Conservation (phyloP, 1,140 invertebrate species). For the Apis laboriosa region DNA sequence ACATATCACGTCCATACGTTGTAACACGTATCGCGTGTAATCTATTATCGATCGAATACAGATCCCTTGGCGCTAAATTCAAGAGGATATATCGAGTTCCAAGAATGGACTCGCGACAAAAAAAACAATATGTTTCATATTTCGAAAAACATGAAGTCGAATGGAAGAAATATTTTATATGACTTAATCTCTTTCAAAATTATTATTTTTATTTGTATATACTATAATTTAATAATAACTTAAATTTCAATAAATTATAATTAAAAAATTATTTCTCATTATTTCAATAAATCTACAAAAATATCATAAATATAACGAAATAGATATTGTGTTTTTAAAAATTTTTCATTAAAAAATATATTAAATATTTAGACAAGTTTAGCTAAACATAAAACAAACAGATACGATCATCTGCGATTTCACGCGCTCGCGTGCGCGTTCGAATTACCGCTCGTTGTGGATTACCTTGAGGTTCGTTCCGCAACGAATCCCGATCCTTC, state of each 20-base stretch:
- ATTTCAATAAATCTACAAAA: too few relatives aligned
- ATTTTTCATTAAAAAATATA: background rate
- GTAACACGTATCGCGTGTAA: background rate
- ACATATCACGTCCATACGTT: background rate
- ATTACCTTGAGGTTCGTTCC: constrained; percentile 54
- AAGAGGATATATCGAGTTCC: background rate
- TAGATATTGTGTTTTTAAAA: background rate
- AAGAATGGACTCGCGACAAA: background rate
- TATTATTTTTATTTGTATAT: background rate
- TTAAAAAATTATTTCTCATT: background rate
- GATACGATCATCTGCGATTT: constrained; percentile 13
- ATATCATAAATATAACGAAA: too few relatives aligned
- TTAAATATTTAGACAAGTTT: background rate
- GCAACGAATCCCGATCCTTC: constrained; percentile 33
- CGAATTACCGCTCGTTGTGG: constrained; percentile 43
- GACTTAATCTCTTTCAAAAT: background rate
- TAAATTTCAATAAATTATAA: background rate
- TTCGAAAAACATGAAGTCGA: background rate
- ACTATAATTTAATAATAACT: background rate
- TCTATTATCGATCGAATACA: constrained; percentile 34
- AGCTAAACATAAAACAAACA: background rate
- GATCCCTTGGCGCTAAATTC: constrained; percentile 35
- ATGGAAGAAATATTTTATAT: constrained; percentile 1
- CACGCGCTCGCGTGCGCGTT: constrained; percentile 26
- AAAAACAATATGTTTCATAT: background rate